These are phyloP conservation scores for Maylandia zebra DNA, from an alignment of 2,113 vertebrate species.

Conservation along the genomic window DNA sequence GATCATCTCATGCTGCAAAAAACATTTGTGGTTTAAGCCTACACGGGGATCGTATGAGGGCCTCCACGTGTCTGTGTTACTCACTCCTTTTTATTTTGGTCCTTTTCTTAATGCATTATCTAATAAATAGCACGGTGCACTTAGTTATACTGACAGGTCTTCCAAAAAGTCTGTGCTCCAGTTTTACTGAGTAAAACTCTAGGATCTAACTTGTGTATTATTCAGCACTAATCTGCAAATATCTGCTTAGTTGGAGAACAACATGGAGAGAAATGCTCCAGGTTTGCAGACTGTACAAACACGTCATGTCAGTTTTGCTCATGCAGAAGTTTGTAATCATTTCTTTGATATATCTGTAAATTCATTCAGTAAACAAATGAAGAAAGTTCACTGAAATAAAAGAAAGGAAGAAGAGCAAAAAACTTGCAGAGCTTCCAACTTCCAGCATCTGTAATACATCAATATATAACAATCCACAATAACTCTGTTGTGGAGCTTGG, in stretches of 20 bases:
- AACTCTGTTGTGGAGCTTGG: accelerated
- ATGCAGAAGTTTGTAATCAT: not conserved
- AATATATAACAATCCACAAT: not conserved
- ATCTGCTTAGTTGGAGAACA: accelerated
- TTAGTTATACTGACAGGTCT: not conserved
- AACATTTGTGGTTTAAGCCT: not conserved
- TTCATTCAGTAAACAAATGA: not conserved
- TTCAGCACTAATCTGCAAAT: not conserved
- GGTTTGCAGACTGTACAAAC: not conserved
- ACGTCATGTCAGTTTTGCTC: not conserved
- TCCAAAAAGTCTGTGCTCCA: not conserved
- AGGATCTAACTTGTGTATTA: not conserved
- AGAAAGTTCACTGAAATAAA: not conserved
- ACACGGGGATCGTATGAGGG: accelerated
- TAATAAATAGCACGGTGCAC: accelerated
- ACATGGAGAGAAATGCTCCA: not conserved
- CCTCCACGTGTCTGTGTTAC: not conserved
- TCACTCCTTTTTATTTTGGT: not conserved
- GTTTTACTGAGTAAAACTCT: not conserved
- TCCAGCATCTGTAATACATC: not conserved
- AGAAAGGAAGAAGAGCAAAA: not conserved
- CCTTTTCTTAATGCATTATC: not conserved
- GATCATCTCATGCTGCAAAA: accelerated
- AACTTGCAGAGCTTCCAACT: accelerated
- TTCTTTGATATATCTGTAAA: not conserved